phyloP scores from a whole-genome alignment of 2,113 vertebrate genomes.

The Mustela lutreola region DNA sequence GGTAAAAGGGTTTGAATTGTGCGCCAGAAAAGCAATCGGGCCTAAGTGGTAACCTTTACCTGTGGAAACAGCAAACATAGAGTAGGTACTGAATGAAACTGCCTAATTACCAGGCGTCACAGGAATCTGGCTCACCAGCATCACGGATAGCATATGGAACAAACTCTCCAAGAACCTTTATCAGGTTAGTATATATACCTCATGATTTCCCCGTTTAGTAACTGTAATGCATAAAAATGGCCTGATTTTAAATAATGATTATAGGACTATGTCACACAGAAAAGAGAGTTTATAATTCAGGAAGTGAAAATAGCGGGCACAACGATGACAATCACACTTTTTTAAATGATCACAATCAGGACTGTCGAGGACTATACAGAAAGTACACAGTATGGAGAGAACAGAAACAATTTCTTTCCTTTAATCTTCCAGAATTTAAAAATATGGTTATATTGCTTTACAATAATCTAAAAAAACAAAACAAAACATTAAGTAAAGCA shows the following conservation, averaged over 20 bases:
- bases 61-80: neutral
- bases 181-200: neutral
- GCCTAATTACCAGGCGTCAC: neutral
- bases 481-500: neutral
- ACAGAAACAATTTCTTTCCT: neutral
- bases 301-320: neutral
- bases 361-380: neutral
- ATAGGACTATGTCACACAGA: neutral
- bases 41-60: neutral
- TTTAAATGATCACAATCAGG: neutral
- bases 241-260: neutral
- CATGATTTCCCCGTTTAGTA: neutral
- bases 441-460: neutral
- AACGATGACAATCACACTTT: neutral
- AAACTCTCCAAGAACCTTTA: neutral
- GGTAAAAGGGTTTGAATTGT: neutral
- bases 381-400: neutral
- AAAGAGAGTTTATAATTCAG: neutral
- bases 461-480: neutral
- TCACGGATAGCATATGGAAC: neutral
- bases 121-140: neutral
- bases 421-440: constrained; percentile 40
- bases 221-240: neutral
- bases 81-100: neutral
- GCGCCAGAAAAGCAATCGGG: neutral